Conservation (phyloP, 2,797 vertebrate species). For the Anas acuta region DNA sequence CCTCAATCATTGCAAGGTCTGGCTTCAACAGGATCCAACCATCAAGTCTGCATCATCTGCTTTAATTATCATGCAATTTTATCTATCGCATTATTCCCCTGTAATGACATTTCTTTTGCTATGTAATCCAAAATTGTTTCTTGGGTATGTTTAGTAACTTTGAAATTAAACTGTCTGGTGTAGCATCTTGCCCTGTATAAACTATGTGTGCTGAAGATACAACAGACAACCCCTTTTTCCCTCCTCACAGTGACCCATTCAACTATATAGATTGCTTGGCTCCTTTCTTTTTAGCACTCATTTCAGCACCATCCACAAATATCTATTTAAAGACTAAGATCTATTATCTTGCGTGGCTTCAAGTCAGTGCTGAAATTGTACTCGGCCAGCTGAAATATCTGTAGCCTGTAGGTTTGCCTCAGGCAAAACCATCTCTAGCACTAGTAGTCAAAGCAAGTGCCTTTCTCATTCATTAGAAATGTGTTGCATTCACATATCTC, state of each 20-base stretch:
- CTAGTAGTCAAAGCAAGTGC: slow-evolving; percentile 44
- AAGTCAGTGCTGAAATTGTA: background rate
- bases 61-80: background rate
- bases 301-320: background rate
- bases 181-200: background rate
- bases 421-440: slow-evolving; percentile 47
- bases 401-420: slow-evolving; percentile 61
- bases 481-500: background rate
- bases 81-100: background rate
- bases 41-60: background rate
- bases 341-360: slow-evolving; percentile 12
- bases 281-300: background rate
- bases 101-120: background rate
- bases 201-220: background rate
- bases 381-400: slow-evolving; percentile 23
- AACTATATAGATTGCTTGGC: background rate
- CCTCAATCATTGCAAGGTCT: background rate
- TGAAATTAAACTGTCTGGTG: background rate
- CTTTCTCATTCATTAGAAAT: slow-evolving; percentile 59
- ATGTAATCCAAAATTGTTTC: background rate
- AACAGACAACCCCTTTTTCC: background rate
- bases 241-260: background rate
- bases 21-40: background rate
- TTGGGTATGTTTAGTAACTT: background rate
- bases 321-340: slow-evolving; percentile 26